Evolutionary conservation across 1,140 invertebrate genomes (phyloP).

Genomic region (Drosophila setifemur): DNA sequence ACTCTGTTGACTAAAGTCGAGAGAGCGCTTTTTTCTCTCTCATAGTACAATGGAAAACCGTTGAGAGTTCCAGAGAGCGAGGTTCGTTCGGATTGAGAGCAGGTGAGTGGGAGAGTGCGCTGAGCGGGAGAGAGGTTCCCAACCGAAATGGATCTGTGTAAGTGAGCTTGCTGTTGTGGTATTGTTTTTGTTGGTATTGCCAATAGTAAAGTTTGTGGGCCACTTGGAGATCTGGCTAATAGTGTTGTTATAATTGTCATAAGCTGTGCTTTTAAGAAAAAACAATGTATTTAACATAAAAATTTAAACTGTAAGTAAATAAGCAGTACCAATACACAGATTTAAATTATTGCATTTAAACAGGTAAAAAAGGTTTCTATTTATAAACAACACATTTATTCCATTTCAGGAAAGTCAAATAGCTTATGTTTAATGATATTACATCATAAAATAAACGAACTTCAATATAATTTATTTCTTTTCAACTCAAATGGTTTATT

Average conservation of each 20-base stretch:
- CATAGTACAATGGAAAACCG: too few species aligned
- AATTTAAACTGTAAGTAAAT: neutral
- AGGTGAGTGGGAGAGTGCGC: constrained; percentile 4
- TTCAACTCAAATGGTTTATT: too few species aligned
- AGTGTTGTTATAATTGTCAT: constrained; percentile 17
- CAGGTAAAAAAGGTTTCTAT: too few species aligned
- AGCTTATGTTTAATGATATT: too few species aligned
- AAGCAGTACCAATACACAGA: neutral
- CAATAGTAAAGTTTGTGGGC: constrained; percentile 39
- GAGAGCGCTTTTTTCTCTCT: too few species aligned
- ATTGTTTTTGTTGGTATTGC: constrained; percentile 31
- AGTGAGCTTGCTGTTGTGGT: constrained; percentile 11
- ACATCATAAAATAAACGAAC: too few species aligned
- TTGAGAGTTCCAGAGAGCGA: constrained; percentile 11
- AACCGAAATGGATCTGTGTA: neutral
- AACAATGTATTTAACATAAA: neutral
- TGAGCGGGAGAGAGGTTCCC: neutral
- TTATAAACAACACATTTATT: too few species aligned
- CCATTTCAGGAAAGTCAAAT: too few species aligned
- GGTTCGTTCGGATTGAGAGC: neutral
- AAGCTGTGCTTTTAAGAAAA: neutral
- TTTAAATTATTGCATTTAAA: too few species aligned
- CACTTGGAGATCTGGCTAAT: constrained; percentile 33
- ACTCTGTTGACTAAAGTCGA: too few species aligned
- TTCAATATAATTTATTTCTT: too few species aligned